Evolutionary conservation across 2,797 vertebrate species (phyloP).

Genomic region (Rhinogobio ventralis): DNA sequence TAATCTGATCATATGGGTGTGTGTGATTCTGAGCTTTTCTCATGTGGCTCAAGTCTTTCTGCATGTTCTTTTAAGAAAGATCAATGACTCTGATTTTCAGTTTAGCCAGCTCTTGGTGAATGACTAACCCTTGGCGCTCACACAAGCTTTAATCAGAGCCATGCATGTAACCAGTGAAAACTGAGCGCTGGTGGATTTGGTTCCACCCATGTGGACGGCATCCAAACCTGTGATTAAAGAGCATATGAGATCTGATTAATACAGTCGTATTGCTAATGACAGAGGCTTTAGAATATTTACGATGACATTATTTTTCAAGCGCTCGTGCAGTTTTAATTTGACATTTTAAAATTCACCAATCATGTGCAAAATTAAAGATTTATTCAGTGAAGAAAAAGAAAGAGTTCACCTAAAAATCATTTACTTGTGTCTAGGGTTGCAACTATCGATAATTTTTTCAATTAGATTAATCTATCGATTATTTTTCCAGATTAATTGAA

Average conservation of each 20-base stretch:
- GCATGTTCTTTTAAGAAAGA: conserved; percentile 25
- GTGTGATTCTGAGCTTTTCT: conserved; percentile 24
- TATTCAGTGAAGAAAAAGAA: conserved; percentile 60
- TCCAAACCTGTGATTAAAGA: conserved; percentile 78
- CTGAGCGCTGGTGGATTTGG: conserved; percentile 55
- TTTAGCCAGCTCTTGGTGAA: conserved; percentile 31
- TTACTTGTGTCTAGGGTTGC: not conserved
- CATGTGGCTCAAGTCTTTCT: conserved; percentile 8
- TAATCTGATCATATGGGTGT: not conserved
- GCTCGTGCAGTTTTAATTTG: conserved; percentile 58
- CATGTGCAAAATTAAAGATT: conserved; percentile 62
- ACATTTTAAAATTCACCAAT: conserved; percentile 63
- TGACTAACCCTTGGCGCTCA: conserved; percentile 21
- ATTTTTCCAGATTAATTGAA: no score
- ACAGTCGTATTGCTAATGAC: conserved; percentile 70
- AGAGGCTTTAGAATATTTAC: conserved; percentile 71
- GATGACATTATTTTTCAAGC: conserved; percentile 61
- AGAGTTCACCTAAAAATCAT: conserved; percentile 11
- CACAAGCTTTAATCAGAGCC: conserved; percentile 56
- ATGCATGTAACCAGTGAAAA: conserved; percentile 51
- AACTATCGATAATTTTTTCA: not conserved
- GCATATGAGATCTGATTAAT: conserved; percentile 76
- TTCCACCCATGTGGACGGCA: conserved; percentile 66
- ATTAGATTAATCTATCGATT: not conserved
- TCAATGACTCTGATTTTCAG: conserved; percentile 31